These are phyloP conservation scores for Euura lappo DNA, from an alignment of 1,140 invertebrate species.

Conservation along the genomic window DNA sequence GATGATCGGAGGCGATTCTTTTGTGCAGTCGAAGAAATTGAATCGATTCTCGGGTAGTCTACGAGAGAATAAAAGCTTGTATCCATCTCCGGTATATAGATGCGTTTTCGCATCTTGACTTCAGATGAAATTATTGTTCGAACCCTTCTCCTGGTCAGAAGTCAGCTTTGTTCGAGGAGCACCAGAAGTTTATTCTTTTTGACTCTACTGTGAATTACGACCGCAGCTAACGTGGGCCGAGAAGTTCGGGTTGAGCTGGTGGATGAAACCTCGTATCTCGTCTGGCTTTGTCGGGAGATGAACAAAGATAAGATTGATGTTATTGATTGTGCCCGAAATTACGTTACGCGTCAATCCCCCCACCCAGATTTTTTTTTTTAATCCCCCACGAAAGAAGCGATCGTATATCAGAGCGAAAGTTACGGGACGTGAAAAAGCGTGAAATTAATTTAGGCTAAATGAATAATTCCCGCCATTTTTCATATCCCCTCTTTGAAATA, in stretches of 20 bases:
- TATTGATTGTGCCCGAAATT: background rate
- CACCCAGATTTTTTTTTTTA: background rate
- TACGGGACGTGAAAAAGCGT: background rate
- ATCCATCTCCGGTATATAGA: no score
- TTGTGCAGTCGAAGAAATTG: no score
- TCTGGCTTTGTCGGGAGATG: background rate
- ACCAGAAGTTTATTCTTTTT: background rate
- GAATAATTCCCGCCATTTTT: background rate
- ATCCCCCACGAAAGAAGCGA: background rate
- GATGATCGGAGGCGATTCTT: no score
- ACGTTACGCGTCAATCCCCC: conserved; percentile 1
- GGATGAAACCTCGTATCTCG: background rate
- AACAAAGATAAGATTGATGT: conserved; percentile 7
- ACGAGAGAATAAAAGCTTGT: no score
- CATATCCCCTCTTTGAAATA: background rate
- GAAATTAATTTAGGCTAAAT: background rate
- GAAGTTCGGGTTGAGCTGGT: no score
- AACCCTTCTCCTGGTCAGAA: background rate
- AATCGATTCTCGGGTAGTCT: no score
- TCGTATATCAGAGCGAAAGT: background rate
- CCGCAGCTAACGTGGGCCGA: background rate
- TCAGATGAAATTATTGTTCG: background rate
- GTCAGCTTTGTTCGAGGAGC: background rate
- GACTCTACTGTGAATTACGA: conserved; percentile 1
- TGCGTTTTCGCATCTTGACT: no score